phyloP scores from a whole-genome alignment of 2,113 vertebrate genomes.

The Anser brachyrhynchus region DNA sequence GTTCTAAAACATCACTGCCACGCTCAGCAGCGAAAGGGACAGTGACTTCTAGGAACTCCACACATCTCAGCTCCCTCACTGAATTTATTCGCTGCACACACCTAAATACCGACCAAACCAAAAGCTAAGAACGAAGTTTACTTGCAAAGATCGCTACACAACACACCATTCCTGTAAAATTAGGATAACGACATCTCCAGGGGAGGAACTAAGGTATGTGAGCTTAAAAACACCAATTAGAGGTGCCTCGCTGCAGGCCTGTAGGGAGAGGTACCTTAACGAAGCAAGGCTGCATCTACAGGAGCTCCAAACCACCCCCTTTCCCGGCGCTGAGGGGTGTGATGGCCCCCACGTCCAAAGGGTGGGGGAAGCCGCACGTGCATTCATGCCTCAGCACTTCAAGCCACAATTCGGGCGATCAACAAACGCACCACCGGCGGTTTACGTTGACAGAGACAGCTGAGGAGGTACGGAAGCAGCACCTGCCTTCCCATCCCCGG shows the following conservation, averaged over 20 bases:
- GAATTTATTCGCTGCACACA: not conserved
- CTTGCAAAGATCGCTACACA: not conserved
- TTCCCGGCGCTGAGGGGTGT: not conserved
- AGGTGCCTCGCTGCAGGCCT: not conserved
- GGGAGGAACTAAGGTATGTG: not conserved
- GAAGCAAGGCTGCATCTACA: not conserved
- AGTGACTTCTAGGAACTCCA: not conserved
- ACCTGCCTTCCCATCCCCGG: accelerated
- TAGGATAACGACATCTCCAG: not conserved
- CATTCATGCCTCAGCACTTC: not conserved
- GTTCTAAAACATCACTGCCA: not conserved
- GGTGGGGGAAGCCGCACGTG: accelerated
- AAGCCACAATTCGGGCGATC: not conserved
- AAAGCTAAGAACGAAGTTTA: not conserved
- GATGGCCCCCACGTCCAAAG: accelerated
- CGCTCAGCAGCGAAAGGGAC: accelerated
- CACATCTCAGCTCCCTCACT: accelerated
- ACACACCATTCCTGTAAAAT: not conserved
- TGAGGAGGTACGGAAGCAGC: not conserved
- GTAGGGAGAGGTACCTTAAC: not conserved
- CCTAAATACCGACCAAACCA: not conserved
- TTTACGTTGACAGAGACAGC: accelerated
- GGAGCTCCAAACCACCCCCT: not conserved
- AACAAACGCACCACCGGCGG: too few relatives aligned
- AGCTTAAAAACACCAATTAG: not conserved